Percentiles rank a stretch among this genome's conserved stretches.
phyloP scores from a whole-genome alignment of 2,888 invertebrate species.

The Caenorhabditis sp. region DNA sequence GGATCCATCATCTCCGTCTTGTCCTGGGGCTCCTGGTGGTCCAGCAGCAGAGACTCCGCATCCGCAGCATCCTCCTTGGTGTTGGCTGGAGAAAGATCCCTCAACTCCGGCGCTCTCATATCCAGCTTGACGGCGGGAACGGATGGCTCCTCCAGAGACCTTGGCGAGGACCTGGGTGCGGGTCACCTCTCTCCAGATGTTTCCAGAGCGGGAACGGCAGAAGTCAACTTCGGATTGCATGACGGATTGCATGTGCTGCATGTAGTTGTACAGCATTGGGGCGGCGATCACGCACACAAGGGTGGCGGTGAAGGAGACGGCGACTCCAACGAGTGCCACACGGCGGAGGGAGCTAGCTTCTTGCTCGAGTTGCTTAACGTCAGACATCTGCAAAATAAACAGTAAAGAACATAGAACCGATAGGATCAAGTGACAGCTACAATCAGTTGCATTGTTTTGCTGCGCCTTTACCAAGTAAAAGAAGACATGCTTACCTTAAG shows the following conservation, averaged over 20 bases:
- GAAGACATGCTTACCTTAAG: conserved; percentile 56
- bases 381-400: conserved; percentile 62
- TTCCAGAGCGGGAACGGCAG: conserved; percentile 75
- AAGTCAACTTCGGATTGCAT: conserved; percentile 75
- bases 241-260: conserved; percentile 78
- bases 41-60: conserved; percentile 70
- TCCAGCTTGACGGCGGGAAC: conserved; percentile 76
- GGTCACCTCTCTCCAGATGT: conserved; percentile 77
- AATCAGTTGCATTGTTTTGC: background rate
- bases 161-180: conserved; percentile 75
- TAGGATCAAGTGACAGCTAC: background rate
- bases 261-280: conserved; percentile 79
- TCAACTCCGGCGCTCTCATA: conserved; percentile 71
- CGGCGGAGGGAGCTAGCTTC: conserved; percentile 73
- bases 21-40: conserved; percentile 74
- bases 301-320: conserved; percentile 74
- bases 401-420: background rate
- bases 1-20: conserved; percentile 71
- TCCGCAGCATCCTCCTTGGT: conserved; percentile 74
- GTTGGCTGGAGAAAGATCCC: conserved; percentile 44
- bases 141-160: conserved; percentile 69
- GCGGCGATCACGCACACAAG: conserved; percentile 74
- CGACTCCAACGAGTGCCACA: conserved; percentile 74
- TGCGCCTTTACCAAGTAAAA: conserved; percentile 1
- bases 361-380: conserved; percentile 70